These are phyloP conservation scores for Phaethon lepturus DNA, from an alignment of 2,113 vertebrate genomes.

Conservation along the genomic window DNA sequence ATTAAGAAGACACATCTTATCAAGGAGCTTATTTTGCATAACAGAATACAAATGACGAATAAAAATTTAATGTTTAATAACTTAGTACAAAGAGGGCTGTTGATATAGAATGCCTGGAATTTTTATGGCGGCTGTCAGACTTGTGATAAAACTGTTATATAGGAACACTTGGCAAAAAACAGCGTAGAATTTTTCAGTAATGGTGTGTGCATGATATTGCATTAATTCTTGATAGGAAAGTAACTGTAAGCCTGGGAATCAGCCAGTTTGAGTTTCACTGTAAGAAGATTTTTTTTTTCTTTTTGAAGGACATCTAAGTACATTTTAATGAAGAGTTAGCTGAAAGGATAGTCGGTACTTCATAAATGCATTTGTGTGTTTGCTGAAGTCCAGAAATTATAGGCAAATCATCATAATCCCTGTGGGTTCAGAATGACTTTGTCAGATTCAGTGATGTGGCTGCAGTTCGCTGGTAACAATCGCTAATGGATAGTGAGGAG, in stretches of 20 bases:
- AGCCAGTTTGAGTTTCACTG: conserved; percentile 77
- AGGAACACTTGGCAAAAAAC: conserved; percentile 89
- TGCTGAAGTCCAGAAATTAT: conserved; percentile 25
- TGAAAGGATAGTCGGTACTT: conserved; percentile 28
- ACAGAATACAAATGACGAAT: conserved; percentile 93
- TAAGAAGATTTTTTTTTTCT: conserved; percentile 44
- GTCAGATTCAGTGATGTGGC: neutral
- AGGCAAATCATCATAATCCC: neutral
- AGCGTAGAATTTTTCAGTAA: conserved; percentile 88
- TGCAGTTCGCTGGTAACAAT: neutral
- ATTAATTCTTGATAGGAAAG: conserved; percentile 87
- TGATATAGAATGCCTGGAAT: conserved; percentile 88
- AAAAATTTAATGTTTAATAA: conserved; percentile 95
- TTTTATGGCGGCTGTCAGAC: conserved; percentile 90
- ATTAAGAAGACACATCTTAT: conserved; percentile 95
- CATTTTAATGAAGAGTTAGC: conserved; percentile 70
- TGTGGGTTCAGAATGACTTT: conserved; percentile 26
- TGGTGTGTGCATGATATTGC: conserved; percentile 85
- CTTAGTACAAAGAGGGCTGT: conserved; percentile 90
- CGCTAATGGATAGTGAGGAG: neutral
- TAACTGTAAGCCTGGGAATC: conserved; percentile 84
- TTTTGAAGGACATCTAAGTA: conserved; percentile 60
- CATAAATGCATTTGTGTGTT: conserved; percentile 33
- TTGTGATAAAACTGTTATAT: conserved; percentile 92
- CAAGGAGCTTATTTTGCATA: conserved; percentile 95